Percentiles rank a stretch among this genome's conserved stretches.
These are phyloP conservation scores for Napeogenes sylphis DNA, from an alignment of 2,888 invertebrate genomes.

Conservation along the genomic window DNA sequence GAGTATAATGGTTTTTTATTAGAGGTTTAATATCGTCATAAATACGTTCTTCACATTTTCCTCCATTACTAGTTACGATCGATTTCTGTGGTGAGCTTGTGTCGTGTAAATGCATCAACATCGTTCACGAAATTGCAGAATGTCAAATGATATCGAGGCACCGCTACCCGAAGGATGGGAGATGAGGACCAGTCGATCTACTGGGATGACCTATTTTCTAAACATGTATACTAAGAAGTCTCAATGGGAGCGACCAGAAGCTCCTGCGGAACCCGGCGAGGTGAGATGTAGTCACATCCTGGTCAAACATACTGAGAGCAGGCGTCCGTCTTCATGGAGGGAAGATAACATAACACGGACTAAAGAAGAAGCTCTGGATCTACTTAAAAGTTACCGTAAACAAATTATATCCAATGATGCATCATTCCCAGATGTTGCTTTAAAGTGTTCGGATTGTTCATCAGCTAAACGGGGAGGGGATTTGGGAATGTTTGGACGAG, in stretches of 20 bases:
- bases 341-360: conserved; percentile 93
- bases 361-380: conserved; percentile 93
- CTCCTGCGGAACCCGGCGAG: conserved; percentile 84
- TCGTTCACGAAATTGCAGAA: conserved; percentile 55
- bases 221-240: conserved; percentile 97
- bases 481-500: conserved; percentile 92
- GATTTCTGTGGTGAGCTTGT: conserved; percentile 9
- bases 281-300: conserved; percentile 96
- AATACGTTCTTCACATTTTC: no score
- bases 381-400: conserved; percentile 89
- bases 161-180: conserved; percentile 95
- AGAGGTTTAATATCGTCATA: no score
- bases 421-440: conserved; percentile 91
- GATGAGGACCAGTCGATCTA: conserved; percentile 90
- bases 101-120: conserved; percentile 25
- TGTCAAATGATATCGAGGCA: conserved; percentile 64
- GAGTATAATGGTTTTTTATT: no score
- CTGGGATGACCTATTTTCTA: conserved; percentile 95
- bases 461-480: conserved; percentile 98
- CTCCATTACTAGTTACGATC: background rate
- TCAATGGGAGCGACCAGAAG: conserved; percentile 97
- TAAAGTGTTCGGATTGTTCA: conserved; percentile 97
- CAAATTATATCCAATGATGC: conserved; percentile 89
- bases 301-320: conserved; percentile 94
- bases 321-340: conserved; percentile 97